These are phyloP conservation scores for Cheilosia pagana DNA, from an alignment of 2,888 invertebrate genomes.

Conservation along the genomic window DNA sequence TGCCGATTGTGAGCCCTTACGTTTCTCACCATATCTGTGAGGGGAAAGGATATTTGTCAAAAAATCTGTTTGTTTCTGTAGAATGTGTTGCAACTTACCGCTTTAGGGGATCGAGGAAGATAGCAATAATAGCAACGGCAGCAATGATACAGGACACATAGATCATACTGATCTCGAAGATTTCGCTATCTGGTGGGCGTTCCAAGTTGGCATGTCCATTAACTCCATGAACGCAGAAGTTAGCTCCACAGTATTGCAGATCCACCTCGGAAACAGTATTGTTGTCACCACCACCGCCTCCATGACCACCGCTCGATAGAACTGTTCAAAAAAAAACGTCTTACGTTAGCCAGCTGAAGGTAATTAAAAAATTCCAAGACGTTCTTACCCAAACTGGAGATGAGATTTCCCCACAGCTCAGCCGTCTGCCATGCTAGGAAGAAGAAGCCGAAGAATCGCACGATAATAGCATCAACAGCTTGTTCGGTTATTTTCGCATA, in stretches of 20 bases:
- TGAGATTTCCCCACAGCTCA: conserved; percentile 97
- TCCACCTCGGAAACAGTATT: conserved; percentile 83
- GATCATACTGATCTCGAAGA: conserved; percentile 94
- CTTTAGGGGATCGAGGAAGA: conserved; percentile 95
- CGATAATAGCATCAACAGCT: conserved; percentile 95
- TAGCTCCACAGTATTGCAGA: conserved; percentile 89
- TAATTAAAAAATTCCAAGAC: not conserved
- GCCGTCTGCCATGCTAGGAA: conserved; percentile 99
- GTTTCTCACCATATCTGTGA: conserved; percentile 92
- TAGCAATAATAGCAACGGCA: conserved; percentile 93
- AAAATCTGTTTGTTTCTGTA: not conserved
- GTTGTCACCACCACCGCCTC: conserved; percentile 82
- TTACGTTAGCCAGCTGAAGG: conserved; percentile 12
- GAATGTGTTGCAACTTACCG: conserved; percentile 84
- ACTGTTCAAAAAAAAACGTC: conserved; percentile 81
- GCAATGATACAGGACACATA: conserved; percentile 94
- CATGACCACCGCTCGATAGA: conserved; percentile 90
- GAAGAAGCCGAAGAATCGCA: conserved; percentile 99
- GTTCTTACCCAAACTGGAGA: conserved; percentile 89
- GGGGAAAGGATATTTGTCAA: not conserved
- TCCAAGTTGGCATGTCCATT: conserved; percentile 90
- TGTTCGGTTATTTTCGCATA: conserved; percentile 95
- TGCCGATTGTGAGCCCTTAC: conserved; percentile 89
- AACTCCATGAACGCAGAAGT: conserved; percentile 90
- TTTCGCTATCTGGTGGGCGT: conserved; percentile 92